Conservation (phyloP, 2,113 vertebrate genomes). For the Chloropsis cyanopogon region DNA sequence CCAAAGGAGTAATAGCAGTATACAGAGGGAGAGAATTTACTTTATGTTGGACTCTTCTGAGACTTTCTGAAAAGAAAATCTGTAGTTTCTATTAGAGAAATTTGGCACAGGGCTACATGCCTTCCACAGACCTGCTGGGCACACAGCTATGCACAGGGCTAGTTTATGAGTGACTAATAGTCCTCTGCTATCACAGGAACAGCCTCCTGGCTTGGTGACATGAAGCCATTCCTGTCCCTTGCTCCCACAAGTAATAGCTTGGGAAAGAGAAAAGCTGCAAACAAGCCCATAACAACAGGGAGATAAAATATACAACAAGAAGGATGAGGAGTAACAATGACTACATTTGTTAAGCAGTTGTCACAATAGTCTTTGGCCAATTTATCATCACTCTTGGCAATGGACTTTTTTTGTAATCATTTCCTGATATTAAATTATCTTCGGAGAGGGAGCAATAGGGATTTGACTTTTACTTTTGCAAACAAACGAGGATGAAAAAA, state of each 20-base stretch:
- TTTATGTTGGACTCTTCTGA: not conserved
- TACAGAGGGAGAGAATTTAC: not conserved
- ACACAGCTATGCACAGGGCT: not conserved
- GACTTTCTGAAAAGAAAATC: not conserved
- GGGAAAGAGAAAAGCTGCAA: not conserved
- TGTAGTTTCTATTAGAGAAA: not conserved
- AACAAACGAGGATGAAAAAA: not conserved
- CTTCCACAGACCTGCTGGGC: not conserved
- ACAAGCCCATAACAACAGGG: not conserved
- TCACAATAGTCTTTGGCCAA: not conserved
- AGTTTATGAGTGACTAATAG: not conserved
- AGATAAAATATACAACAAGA: not conserved
- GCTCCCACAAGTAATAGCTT: not conserved
- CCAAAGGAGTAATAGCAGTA: not conserved
- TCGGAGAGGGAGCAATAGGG: not conserved
- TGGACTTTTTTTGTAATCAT: not conserved
- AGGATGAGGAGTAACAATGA: not conserved
- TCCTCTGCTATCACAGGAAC: not conserved
- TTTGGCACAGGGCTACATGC: not conserved
- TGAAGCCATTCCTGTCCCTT: not conserved
- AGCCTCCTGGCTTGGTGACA: not conserved
- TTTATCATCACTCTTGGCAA: not conserved
- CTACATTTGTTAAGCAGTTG: not conserved
- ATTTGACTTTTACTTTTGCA: not conserved
- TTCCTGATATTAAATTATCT: not conserved